Evolutionary conservation across 2,888 invertebrate species (phyloP).

Genomic region (Drosophila prolongata): DNA sequence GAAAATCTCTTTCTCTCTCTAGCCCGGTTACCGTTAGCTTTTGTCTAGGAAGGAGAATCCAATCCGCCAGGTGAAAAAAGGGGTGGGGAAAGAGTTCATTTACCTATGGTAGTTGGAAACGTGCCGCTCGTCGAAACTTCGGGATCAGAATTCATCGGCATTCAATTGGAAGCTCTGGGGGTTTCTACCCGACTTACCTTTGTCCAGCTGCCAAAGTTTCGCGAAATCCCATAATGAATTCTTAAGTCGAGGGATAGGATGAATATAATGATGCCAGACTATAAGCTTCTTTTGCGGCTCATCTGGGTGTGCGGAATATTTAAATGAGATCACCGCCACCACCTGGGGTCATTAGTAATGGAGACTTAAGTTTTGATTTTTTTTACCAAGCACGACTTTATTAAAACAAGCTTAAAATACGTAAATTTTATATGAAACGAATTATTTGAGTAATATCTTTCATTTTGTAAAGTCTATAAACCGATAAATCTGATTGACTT

Average conservation of each 20-base stretch:
- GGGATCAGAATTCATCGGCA: slow-evolving; percentile 57
- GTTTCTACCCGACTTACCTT: slow-evolving; percentile 11
- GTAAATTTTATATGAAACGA: no score
- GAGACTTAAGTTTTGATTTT: neutral
- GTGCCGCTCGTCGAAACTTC: slow-evolving; percentile 55
- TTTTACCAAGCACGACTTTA: no score
- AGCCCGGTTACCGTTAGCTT: slow-evolving; percentile 61
- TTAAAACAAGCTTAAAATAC: no score
- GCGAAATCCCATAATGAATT: slow-evolving; percentile 18
- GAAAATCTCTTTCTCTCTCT: slow-evolving; percentile 44
- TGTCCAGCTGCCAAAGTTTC: slow-evolving; percentile 20
- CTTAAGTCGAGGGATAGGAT: slow-evolving; percentile 13
- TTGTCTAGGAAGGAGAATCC: slow-evolving; percentile 50
- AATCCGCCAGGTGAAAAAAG: slow-evolving; percentile 24
- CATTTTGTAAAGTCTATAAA: no score
- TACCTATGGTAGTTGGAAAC: slow-evolving; percentile 59
- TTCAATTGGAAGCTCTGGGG: slow-evolving; percentile 49
- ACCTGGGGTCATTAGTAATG: slow-evolving; percentile 17
- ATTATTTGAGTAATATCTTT: no score
- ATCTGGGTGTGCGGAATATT: slow-evolving; percentile 7
- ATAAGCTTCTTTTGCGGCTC: slow-evolving; percentile 25
- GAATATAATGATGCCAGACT: slow-evolving; percentile 7
- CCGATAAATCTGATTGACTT: no score
- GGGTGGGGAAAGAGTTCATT: slow-evolving; percentile 61
- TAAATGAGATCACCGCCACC: slow-evolving; percentile 24